Conservation (phyloP, 2,888 invertebrate species). For the Eupithecia subfuscata region DNA sequence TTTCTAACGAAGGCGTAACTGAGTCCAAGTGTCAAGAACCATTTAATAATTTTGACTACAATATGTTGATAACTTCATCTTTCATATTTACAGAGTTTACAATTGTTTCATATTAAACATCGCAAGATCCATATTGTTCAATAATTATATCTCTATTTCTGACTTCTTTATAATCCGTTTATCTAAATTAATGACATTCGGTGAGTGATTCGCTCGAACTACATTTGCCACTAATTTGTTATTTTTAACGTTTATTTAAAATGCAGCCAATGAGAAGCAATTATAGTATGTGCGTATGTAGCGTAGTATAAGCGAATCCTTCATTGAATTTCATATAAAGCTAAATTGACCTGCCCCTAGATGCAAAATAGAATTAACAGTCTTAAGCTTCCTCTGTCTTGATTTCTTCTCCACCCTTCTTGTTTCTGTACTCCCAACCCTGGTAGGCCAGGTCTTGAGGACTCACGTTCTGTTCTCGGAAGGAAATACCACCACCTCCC, state of each 20-base stretch:
- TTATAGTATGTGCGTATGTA: background rate
- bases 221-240: background rate
- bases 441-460: conserved; percentile 89
- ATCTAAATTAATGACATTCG: background rate
- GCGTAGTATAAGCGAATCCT: background rate
- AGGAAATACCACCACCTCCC: conserved; percentile 84
- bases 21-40: background rate
- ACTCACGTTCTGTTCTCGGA: conserved; percentile 83
- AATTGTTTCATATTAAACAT: background rate
- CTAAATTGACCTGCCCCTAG: background rate
- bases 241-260: background rate
- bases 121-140: background rate
- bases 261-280: background rate
- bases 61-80: background rate
- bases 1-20: background rate
- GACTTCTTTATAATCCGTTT: background rate
- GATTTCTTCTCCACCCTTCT: conserved; percentile 78
- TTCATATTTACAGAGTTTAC: background rate
- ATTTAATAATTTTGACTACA: background rate
- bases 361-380: conserved; percentile 42
- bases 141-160: background rate
- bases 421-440: conserved; percentile 88
- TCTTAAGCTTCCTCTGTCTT: conserved; percentile 71
- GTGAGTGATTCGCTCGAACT: background rate
- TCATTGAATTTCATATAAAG: background rate